Conservation (phyloP, 2,888 invertebrate species). For the Artemia sinica region DNA sequence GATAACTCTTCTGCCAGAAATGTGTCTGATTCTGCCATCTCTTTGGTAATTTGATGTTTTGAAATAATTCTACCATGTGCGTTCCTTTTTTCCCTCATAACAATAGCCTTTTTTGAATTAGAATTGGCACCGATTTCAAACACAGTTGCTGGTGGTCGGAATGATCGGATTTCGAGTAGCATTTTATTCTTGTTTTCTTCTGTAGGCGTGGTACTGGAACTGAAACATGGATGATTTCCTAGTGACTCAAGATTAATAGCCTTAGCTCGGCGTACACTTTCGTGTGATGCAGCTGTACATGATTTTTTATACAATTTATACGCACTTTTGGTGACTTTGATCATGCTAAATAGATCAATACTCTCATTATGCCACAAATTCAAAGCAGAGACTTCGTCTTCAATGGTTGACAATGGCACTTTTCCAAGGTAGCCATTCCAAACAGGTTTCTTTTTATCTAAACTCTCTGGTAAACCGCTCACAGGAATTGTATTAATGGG, state of each 20-base stretch:
- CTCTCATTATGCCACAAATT: conserved; percentile 43
- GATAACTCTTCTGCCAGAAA: conserved; percentile 37
- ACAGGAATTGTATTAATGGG: conserved; percentile 38
- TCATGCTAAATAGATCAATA: conserved; percentile 35
- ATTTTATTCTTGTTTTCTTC: conserved; percentile 37
- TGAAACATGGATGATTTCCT: conserved; percentile 47
- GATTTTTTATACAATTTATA: conserved; percentile 77
- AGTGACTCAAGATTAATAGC: conserved; percentile 40
- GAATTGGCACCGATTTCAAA: conserved; percentile 73
- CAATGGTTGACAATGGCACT: conserved; percentile 60
- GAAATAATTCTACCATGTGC: conserved; percentile 42
- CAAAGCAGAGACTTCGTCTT: conserved; percentile 62
- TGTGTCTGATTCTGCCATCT: conserved; percentile 10
- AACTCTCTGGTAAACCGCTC: conserved; percentile 32
- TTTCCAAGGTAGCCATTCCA: conserved; percentile 52
- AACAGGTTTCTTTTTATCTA: conserved; percentile 28
- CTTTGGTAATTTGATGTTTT: conserved; percentile 34
- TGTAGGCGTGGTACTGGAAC: conserved; percentile 29
- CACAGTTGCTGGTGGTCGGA: conserved; percentile 68
- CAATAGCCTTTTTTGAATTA: conserved; percentile 53
- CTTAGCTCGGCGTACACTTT: conserved; percentile 73
- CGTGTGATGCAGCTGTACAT: conserved; percentile 69
- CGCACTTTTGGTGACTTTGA: conserved; percentile 63
- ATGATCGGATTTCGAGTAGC: conserved; percentile 50
- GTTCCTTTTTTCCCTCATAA: conserved; percentile 74